Evolutionary conservation across 2,113 vertebrate species (phyloP), one percentile per base, ranked within the genome.

Genomic region (Nicator chloris): DNA sequence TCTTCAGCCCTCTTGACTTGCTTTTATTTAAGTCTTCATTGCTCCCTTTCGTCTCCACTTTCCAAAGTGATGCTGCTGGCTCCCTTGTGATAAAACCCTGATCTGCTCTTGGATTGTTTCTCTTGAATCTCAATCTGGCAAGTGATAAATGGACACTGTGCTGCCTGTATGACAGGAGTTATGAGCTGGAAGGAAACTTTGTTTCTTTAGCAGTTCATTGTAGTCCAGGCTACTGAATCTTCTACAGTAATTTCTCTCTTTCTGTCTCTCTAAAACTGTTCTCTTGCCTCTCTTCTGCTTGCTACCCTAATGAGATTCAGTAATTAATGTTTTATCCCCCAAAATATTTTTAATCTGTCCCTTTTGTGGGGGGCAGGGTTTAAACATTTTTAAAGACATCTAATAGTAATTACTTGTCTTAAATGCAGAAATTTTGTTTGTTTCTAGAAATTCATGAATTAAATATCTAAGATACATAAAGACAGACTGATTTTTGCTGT

Each of bases 1-100:
- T 84, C 50, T 78, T 91, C 39, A 40, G 20, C 8, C 39, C 61
- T 87, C 31, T n/a, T 88, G 68, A 20, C 59, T 92, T 90, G 39
- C 45, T 80, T 82, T 92, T 88, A 21, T 82, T 79, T 73, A 51
- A 57, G 51, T 82, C 47, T 63, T 92, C 26, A 18, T 69, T 95
- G 20, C 16, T 72, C 37, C 28, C 26, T 17, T 90, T 45, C 66
- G 72, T 63, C 33, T 69, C 28, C 68, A 6, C 39, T 69, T 82
- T 82, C 35, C 28, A 64, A 69, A 31, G 21, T 80, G 27, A 66
- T 78, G 27, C 54, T 82, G n/a, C 13, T n/a, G 81, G 35, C 13
- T 88, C 33, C 40, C 35, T 80, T 86, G 37, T 86, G 50, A 66
- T 92, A 88, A 73, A 86, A 92, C n/a, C 5, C 24, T 83, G 42